Evolutionary conservation across 2,888 invertebrate genomes (phyloP).

Genomic region (Pollenia griseotomentosa): DNA sequence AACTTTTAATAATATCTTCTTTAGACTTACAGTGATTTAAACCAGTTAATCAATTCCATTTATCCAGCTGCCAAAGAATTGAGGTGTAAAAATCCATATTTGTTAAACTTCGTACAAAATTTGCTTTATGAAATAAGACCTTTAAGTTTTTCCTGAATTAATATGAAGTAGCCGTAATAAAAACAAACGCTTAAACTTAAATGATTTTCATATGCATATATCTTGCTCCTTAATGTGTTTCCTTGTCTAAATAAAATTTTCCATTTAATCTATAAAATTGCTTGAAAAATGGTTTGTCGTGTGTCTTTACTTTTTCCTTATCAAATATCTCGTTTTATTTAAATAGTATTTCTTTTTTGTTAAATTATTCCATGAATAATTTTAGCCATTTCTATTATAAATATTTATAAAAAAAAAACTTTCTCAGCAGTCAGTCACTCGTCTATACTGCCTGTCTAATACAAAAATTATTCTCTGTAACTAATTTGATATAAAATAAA

Average conservation of each 20-base stretch:
- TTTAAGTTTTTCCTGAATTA: constrained; percentile 79
- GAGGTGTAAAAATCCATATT: constrained; percentile 75
- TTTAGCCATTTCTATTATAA: constrained; percentile 28
- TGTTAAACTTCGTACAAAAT: constrained; percentile 76
- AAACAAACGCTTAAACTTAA: too few relatives aligned
- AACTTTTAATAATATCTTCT: background rate
- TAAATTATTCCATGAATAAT: constrained; percentile 54
- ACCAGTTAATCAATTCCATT: constrained; percentile 78
- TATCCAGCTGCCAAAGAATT: constrained; percentile 75
- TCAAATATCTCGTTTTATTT: constrained; percentile 6
- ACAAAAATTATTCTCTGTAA: constrained; percentile 24
- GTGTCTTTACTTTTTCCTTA: background rate
- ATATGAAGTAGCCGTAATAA: too few relatives aligned
- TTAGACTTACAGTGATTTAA: constrained; percentile 80
- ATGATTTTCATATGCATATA: too few relatives aligned
- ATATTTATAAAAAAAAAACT: constrained; percentile 10
- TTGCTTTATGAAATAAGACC: constrained; percentile 79
- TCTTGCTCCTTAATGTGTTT: background rate
- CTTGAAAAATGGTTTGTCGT: background rate
- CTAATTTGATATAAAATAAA: constrained; percentile 26
- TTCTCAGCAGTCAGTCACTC: background rate
- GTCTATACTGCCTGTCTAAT: background rate
- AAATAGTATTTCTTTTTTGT: constrained; percentile 1
- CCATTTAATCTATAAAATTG: background rate
- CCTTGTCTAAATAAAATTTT: background rate